Conservation (phyloP, 2,113 vertebrate genomes). For the Atherinomorus stipes region DNA sequence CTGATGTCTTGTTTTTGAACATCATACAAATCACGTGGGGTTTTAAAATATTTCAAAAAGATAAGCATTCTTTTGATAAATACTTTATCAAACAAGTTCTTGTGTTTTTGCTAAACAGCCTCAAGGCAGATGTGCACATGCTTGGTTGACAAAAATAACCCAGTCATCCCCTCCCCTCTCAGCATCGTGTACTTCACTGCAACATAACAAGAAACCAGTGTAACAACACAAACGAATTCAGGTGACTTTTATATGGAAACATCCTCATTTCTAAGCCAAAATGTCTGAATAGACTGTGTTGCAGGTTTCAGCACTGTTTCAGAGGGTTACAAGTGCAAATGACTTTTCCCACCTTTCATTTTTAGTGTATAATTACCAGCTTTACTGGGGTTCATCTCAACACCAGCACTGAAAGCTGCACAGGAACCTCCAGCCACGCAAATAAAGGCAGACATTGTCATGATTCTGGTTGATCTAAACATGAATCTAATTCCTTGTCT, state of each 20-base stretch:
- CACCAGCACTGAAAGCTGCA: constrained; percentile 36
- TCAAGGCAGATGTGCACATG: not conserved
- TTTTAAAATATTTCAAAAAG: constrained; percentile 1
- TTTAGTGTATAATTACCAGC: constrained; percentile 67
- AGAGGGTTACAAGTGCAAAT: constrained; percentile 31
- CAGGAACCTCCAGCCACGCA: constrained; percentile 26
- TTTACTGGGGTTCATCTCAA: constrained; percentile 61
- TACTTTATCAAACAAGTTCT: too few species aligned
- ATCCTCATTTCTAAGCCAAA: constrained; percentile 32
- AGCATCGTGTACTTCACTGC: not conserved
- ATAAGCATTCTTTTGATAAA: not conserved
- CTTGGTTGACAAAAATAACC: too few species aligned
- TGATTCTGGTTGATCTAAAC: constrained; percentile 3
- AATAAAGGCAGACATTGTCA: constrained; percentile 18
- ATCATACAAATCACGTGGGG: too few species aligned
- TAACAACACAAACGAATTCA: constrained; percentile 4
- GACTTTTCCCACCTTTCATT: constrained; percentile 37
- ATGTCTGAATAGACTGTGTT: not conserved
- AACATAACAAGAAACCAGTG: constrained; percentile 5
- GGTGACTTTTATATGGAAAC: constrained; percentile 18
- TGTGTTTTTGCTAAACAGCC: constrained; percentile 26
- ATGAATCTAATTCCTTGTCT: not conserved
- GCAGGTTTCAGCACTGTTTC: not conserved
- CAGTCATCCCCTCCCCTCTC: not conserved
- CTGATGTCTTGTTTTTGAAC: too few species aligned